These are phyloP conservation scores for Adineta ricciae DNA, from an alignment of 2,888 invertebrate species.

Conservation along the genomic window DNA sequence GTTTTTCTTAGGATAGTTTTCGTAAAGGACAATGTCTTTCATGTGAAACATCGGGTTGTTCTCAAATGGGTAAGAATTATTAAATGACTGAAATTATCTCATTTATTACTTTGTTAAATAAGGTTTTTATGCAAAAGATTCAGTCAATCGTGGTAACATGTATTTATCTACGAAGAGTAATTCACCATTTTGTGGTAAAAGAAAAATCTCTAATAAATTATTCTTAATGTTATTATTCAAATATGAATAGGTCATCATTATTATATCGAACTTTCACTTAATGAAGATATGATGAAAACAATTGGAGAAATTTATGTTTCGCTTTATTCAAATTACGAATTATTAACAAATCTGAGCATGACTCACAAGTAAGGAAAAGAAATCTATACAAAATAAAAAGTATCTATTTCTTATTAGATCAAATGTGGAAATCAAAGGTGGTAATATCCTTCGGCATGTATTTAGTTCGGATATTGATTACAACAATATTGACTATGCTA, in stretches of 20 bases:
- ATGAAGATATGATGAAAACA: background rate
- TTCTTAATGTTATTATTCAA: no score
- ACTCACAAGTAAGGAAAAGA: background rate
- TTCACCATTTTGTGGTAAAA: conserved; percentile 21
- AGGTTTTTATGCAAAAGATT: background rate
- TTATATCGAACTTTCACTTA: background rate
- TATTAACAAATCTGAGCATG: background rate
- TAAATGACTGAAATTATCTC: no score
- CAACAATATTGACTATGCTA: background rate
- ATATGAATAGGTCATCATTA: conserved; percentile 20
- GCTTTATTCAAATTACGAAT: background rate
- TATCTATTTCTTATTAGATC: background rate
- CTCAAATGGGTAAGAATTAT: conserved; percentile 3
- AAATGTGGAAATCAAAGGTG: background rate
- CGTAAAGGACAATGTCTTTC: background rate
- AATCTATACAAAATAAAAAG: no score
- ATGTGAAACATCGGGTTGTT: background rate
- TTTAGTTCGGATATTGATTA: background rate
- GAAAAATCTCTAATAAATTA: no score
- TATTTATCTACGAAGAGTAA: background rate
- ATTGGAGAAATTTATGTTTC: background rate
- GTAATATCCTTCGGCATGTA: conserved; percentile 9
- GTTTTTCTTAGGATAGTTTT: background rate
- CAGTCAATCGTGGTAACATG: background rate
- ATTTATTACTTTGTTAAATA: background rate